Base-by-base conservation (phyloP, 2,797 vertebrate genomes). In the Euthynnus affinis region DNA sequence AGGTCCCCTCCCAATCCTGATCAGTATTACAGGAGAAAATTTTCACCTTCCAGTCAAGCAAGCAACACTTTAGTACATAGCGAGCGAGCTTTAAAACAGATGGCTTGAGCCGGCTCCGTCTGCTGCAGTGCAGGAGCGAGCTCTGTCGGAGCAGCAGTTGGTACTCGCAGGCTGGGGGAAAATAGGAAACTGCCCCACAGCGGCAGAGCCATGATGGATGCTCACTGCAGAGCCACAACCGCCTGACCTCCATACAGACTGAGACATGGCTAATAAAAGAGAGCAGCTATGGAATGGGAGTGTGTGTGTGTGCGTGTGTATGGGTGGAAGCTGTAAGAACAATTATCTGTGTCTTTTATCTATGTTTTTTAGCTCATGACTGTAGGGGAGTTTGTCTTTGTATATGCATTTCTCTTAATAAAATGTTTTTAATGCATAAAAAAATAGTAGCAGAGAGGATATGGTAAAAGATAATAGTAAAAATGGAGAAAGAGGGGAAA, bases 141-240 rank as follows among this genome's bases (percentile, higher is more conserved):
- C 64, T 57, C 87, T 88, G 90, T 71, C 75, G 83, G 84, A 91
- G 93, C 63, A 81, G 85, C 91, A 84, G 90, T 92, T 87, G 88
- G 88, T 81, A 78, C 85, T 89, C 80, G 70, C 81, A 80, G 84
- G 91, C 87, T 78, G 85, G 81, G 81, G 88, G 87, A 85, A 88
- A 92, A 86, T 80, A 84, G 89, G 86, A 93, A 93, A 90, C 87
- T 85, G 87, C 90, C 93, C 94, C 90, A 90, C 91, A 91, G 93
- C 77, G 81, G 90, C 87, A 86, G 81, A 87, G 87, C 82, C 88
- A 78, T 96, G 94, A 96, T 95, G 93, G 94, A 96, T 95, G 92
- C 91, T 89, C 88, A 93, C 92, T 94, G 92, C 94, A 94, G 89
- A 93, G 88, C 89, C 78, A 85, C 88, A 89, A 85, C 84, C 78